Evolutionary conservation across 1,140 invertebrate genomes (phyloP).

Genomic region (Druon quercuslanigerum): DNA sequence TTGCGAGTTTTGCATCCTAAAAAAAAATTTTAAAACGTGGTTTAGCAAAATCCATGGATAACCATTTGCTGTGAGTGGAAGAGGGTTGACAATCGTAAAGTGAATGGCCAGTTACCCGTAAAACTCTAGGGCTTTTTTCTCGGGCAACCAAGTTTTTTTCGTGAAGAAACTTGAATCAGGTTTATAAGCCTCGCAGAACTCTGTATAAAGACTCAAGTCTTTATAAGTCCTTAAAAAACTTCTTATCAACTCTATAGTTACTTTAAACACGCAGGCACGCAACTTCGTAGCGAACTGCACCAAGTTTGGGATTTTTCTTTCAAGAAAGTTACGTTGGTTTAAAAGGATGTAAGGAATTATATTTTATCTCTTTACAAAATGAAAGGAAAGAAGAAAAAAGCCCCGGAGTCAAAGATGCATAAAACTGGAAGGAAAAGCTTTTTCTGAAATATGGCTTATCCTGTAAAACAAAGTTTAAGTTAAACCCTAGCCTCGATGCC

Average conservation of each 20-base stretch:
- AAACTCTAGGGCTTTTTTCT: not conserved
- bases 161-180: not conserved
- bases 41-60: too few species aligned
- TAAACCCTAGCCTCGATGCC: constrained; percentile 15
- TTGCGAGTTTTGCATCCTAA: too few species aligned
- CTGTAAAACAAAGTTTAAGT: constrained; percentile 5
- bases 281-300: not conserved
- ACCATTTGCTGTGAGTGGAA: too few species aligned
- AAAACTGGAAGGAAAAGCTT: constrained; percentile 7
- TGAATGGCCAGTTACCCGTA: not conserved
- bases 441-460: not conserved
- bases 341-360: not conserved
- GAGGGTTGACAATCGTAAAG: too few species aligned
- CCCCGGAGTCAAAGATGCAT: constrained; percentile 12
- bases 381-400: constrained; percentile 14
- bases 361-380: not conserved
- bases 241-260: not conserved
- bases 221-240: constrained; percentile 2
- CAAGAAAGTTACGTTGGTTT: not conserved
- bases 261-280: constrained; percentile 23
- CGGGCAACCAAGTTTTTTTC: not conserved
- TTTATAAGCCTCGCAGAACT: not conserved
- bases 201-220: not conserved
- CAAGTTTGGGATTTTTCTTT: not conserved
- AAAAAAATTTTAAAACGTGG: too few species aligned